phyloP scores from a whole-genome alignment of 2,797 vertebrate genomes.

The Dendrocincla fuliginosa region DNA sequence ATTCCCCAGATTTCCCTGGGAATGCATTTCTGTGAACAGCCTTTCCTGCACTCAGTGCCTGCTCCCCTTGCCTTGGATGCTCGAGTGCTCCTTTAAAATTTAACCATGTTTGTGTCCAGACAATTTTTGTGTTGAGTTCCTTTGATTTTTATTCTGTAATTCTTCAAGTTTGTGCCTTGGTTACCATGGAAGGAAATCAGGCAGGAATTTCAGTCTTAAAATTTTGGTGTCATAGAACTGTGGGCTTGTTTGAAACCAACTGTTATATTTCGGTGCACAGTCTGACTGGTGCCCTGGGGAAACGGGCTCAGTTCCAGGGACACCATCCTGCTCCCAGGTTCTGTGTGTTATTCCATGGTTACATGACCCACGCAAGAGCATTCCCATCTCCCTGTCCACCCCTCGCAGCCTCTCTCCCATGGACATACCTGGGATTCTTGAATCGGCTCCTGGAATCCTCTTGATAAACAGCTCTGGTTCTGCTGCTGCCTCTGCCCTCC shows the following conservation, averaged over 20 bases:
- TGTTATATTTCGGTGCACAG: neutral
- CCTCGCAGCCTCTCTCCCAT: neutral
- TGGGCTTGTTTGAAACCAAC: conserved; percentile 10
- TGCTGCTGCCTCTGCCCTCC: neutral
- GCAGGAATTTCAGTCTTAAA: neutral
- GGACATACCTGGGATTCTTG: neutral
- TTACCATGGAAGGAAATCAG: neutral
- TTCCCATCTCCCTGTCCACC: neutral
- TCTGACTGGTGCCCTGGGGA: neutral
- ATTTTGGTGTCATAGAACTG: neutral
- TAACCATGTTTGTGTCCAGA: neutral
- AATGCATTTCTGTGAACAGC: neutral
- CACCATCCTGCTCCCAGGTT: neutral
- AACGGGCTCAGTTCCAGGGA: neutral
- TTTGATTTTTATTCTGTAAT: neutral
- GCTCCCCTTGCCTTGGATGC: neutral
- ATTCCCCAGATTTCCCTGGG: neutral
- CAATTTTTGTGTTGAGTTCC: neutral
- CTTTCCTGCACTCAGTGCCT: neutral
- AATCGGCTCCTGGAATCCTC: neutral
- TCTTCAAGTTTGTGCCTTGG: neutral
- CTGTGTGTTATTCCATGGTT: neutral
- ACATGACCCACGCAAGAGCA: neutral
- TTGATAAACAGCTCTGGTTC: neutral
- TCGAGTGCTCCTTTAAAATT: neutral